phyloP scores from a whole-genome alignment of 2,888 invertebrate genomes.

The Amaurobius ferox region DNA sequence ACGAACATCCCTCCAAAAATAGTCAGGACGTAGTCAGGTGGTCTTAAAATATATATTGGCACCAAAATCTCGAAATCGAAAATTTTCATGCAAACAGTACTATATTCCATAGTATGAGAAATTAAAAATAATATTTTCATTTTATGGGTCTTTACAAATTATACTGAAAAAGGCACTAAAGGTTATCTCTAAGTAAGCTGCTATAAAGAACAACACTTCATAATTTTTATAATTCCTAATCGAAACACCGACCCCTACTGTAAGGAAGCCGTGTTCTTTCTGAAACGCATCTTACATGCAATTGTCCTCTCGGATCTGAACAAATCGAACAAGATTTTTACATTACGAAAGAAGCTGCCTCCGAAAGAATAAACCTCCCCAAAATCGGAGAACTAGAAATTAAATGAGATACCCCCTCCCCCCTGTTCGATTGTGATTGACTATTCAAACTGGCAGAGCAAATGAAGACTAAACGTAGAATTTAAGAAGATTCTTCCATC shows the following conservation, averaged over 20 bases:
- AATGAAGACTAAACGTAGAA: constrained; percentile 59
- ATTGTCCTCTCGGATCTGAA: not conserved
- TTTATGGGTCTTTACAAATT: too few species aligned
- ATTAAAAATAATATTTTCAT: too few species aligned
- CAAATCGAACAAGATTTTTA: constrained; percentile 23
- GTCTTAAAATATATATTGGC: too few species aligned
- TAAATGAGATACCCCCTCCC: constrained; percentile 39
- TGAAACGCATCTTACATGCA: not conserved
- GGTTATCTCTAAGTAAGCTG: too few species aligned
- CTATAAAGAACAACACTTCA: too few species aligned
- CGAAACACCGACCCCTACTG: not conserved
- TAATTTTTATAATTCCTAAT: not conserved
- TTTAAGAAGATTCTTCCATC: constrained; percentile 49
- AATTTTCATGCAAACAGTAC: too few species aligned
- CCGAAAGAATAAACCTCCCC: not conserved
- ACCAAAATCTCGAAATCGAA: too few species aligned
- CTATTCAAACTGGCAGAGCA: constrained; percentile 51
- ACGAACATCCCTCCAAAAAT: too few species aligned
- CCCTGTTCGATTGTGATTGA: constrained; percentile 47
- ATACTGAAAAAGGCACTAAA: too few species aligned
- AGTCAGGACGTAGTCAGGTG: too few species aligned
- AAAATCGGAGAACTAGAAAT: constrained; percentile 31
- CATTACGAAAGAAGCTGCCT: constrained; percentile 17
- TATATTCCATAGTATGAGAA: too few species aligned
- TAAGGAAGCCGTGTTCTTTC: not conserved